phyloP scores from a whole-genome alignment of 2,797 vertebrate genomes.

The Acanthis flammea region DNA sequence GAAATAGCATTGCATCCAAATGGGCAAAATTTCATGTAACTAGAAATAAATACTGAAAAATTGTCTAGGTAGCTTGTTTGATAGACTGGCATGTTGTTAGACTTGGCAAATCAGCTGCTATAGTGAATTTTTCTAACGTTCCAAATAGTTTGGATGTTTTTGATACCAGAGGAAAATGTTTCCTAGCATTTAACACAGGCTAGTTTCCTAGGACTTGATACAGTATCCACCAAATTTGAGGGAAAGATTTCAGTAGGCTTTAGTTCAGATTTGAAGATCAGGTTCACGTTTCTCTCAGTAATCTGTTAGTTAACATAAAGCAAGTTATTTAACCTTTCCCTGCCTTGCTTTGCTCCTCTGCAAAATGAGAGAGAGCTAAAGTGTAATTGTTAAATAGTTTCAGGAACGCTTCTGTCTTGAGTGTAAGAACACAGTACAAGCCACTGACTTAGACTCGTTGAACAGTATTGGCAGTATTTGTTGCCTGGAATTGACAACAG shows the following conservation, averaged over 20 bases:
- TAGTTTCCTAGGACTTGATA: not conserved
- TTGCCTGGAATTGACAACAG: not conserved
- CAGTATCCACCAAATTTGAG: not conserved
- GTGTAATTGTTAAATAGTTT: not conserved
- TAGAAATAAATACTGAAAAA: not conserved
- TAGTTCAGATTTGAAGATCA: not conserved
- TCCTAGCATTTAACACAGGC: not conserved
- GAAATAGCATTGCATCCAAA: constrained; percentile 4
- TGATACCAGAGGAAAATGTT: not conserved
- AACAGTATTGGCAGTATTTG: not conserved
- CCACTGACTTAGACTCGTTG: not conserved
- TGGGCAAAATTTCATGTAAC: not conserved
- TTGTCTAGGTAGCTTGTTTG: not conserved
- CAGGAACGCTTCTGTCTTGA: not conserved
- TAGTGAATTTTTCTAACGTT: not conserved
- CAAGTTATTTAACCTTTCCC: not conserved
- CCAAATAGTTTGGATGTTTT: not conserved
- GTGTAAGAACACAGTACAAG: not conserved
- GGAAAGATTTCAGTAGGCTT: not conserved
- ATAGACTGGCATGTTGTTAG: not conserved
- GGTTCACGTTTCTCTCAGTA: not conserved
- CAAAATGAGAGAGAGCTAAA: not conserved
- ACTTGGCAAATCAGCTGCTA: not conserved
- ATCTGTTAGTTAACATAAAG: not conserved
- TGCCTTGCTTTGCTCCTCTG: not conserved